These are phyloP conservation scores for Pandemis heparana DNA, from an alignment of 2,888 invertebrate species.

Conservation along the genomic window DNA sequence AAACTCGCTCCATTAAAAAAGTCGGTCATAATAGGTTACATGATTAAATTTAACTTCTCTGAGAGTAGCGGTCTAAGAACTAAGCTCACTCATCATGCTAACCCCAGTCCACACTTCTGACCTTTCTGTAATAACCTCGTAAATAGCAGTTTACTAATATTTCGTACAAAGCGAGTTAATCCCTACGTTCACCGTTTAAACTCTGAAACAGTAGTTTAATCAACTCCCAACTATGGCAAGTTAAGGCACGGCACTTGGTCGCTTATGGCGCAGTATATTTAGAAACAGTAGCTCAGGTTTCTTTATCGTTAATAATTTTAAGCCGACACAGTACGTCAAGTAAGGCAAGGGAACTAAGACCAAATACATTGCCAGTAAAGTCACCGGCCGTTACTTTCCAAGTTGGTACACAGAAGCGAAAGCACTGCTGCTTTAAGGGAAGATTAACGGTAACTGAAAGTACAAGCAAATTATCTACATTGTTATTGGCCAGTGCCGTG, in stretches of 20 bases:
- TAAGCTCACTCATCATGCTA: not conserved
- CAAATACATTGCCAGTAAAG: too few relatives aligned
- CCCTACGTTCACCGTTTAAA: conserved; percentile 31
- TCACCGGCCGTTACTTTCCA: too few relatives aligned
- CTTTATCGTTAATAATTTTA: not conserved
- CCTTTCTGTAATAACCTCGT: conserved; percentile 12
- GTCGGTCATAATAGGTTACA: too few relatives aligned
- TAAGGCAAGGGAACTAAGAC: too few relatives aligned
- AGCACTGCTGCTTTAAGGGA: too few relatives aligned
- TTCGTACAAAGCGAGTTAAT: conserved; percentile 32
- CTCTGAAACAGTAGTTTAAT: conserved; percentile 41
- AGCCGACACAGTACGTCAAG: not conserved
- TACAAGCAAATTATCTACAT: too few relatives aligned
- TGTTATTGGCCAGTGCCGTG: too few relatives aligned
- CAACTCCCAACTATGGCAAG: conserved; percentile 41
- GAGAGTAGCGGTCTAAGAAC: not conserved
- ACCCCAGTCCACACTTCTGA: not conserved
- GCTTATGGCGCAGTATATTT: not conserved
- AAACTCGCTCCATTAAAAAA: too few relatives aligned
- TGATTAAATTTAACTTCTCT: too few relatives aligned
- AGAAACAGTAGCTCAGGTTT: conserved; percentile 20
- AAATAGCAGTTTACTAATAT: conserved; percentile 33
- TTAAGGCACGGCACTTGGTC: conserved; percentile 38
- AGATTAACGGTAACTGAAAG: too few relatives aligned
- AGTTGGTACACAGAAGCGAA: too few relatives aligned